Base-by-base conservation (phyloP, 1,140 invertebrate species). In the Ceratina calcarata region DNA sequence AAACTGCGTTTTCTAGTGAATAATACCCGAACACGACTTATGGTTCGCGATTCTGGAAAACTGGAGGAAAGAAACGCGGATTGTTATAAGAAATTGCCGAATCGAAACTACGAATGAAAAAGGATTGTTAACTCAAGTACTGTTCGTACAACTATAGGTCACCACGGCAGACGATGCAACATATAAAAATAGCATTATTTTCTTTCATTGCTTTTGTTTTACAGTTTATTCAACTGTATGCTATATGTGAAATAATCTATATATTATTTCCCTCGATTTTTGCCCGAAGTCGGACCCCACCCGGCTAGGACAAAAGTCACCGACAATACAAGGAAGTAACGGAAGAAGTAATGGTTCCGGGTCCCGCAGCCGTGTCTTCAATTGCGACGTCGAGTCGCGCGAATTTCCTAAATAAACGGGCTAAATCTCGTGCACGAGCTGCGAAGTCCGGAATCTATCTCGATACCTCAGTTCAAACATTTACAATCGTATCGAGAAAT, bases 111-210 rank as follows among this genome's bases (percentile, higher is more conserved):
- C 20, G 67, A 49, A 72, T 62, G 20, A 69, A 61, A 64, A 64
- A n/a, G 6, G 24, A 22, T 8, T 37, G 61, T n/a, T 32, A 85
- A 84, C 66, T 51, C 18, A 81, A 85, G 53, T 79, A 82, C 58
- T 62, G 65, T 66, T 83, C 68, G 77, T 83, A 86, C 37, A 86
- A 81, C 76, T 87, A 84, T 83, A 68, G 85, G 74, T 86, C 66
- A 78, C 73, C 78, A 83, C 66, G 74, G 84, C 78, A 66, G 85
- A 86, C 73, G 81, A 86, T 81, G 84, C 84, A 87, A 87, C 85
- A 87, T 87, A 86, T 87, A 87, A 87, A 87, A 87, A 87, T 87
- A 87, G 85, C 85, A 84, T 87, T 82, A 80, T 86, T 85, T 84
- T 87, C 84, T 86, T 86, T 86, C 84, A 86, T 86, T 87, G 85